phyloP scores from a whole-genome alignment of 2,113 vertebrate genomes.

The Ptyas mucosa region DNA sequence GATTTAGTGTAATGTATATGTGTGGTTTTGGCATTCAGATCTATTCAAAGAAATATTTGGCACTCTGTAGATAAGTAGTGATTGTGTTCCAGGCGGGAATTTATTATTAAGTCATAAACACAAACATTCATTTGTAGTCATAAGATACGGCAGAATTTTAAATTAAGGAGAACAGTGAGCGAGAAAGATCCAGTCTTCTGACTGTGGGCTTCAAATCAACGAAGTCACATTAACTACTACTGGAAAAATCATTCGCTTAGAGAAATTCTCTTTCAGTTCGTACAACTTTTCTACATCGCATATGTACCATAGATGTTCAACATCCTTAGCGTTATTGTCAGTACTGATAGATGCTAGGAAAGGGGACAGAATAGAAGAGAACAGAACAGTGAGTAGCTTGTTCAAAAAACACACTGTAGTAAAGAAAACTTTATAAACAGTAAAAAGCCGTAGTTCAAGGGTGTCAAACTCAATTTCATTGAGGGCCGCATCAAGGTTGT shows the following conservation, averaged over 20 bases:
- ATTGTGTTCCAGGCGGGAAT: neutral
- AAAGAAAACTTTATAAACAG: neutral
- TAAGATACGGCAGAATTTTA: neutral
- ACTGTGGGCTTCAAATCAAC: accelerated
- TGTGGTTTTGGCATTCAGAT: neutral
- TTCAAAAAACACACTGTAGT: neutral
- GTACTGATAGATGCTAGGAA: neutral
- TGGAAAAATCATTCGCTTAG: neutral
- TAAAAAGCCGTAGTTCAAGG: neutral
- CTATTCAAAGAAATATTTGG: neutral
- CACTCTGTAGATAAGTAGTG: neutral
- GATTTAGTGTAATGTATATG: neutral
- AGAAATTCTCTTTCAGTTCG: neutral
- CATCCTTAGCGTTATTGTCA: neutral
- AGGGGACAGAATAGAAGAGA: neutral
- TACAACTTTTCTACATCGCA: neutral
- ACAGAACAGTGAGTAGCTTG: neutral
- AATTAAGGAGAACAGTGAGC: constrained; percentile 4
- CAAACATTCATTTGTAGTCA: neutral
- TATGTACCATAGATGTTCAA: neutral
- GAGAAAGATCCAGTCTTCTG: accelerated
- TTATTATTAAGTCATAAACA: neutral
- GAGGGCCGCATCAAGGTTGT: too few relatives aligned
- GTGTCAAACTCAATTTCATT: too few relatives aligned
- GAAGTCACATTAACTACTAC: neutral